These are phyloP conservation scores for Ericerus pela DNA, from an alignment of 1,140 invertebrate species.

Conservation along the genomic window DNA sequence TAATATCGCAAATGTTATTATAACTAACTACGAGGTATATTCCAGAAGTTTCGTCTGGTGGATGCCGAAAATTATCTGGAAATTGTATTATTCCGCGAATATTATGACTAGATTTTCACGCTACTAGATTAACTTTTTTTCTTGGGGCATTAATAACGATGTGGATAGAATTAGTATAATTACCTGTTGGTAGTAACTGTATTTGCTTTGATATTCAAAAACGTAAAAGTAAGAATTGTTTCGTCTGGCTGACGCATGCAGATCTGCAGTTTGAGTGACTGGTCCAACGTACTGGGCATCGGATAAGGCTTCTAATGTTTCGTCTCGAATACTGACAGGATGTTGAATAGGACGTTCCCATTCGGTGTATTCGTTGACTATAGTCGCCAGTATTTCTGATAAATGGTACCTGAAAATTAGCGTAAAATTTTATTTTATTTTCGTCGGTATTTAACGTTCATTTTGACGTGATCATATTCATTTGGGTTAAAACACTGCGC, in stretches of 20 bases:
- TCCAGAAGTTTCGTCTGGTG: too few species aligned
- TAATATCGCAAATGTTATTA: too few species aligned
- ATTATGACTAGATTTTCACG: too few species aligned
- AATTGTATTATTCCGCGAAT: too few species aligned
- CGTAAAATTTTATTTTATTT: too few species aligned
- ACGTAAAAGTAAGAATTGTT: conserved; percentile 85
- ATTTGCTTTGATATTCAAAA: conserved; percentile 85
- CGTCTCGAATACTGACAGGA: conserved; percentile 62
- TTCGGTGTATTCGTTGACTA: conserved; percentile 93
- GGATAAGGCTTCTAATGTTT: conserved; percentile 80
- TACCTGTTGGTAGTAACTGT: conserved; percentile 77
- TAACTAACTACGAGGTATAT: too few species aligned
- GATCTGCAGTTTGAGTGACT: conserved; percentile 74
- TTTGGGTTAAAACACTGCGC: too few species aligned
- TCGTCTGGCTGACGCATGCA: conserved; percentile 66
- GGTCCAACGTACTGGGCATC: conserved; percentile 89
- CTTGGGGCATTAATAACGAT: not conserved
- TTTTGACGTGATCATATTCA: too few species aligned
- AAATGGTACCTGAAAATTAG: conserved; percentile 40
- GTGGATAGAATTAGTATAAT: conserved; percentile 24
- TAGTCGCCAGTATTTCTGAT: conserved; percentile 66
- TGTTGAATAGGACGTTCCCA: conserved; percentile 87
- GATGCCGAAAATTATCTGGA: too few species aligned
- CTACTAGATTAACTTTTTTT: not conserved
- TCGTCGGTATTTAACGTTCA: too few species aligned